These are phyloP conservation scores for Cladorhizidae sp. DNA, from an alignment of 37 sponge, comb jelly and placozoan species.

Conservation along the genomic window DNA sequence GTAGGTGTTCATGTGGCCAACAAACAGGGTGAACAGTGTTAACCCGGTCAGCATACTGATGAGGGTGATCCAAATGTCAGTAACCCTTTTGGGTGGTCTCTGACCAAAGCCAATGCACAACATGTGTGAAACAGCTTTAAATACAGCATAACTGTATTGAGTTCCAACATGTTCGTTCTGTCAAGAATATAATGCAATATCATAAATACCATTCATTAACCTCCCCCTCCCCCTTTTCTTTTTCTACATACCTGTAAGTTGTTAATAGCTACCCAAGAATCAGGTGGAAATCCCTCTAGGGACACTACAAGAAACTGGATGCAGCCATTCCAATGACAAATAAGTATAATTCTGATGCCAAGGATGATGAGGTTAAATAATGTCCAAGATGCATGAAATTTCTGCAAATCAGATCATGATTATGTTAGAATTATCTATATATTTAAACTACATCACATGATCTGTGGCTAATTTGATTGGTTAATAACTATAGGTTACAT, in stretches of 20 bases:
- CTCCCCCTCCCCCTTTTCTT: too few species aligned
- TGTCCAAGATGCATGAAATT: not conserved
- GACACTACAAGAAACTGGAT: constrained; percentile 69
- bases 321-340: constrained; percentile 80
- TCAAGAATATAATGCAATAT: too few species aligned
- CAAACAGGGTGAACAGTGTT: constrained; percentile 73
- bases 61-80: constrained; percentile 72
- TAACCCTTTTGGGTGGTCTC: constrained; percentile 62
- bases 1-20: constrained; percentile 72
- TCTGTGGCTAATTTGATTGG: too few species aligned
- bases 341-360: constrained; percentile 44
- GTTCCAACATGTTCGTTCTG: constrained; percentile 52
- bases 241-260: constrained; percentile 56
- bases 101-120: constrained; percentile 80
- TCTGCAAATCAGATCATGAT: constrained; percentile 21
- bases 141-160: constrained; percentile 68
- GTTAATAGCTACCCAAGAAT: constrained; percentile 70
- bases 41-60: constrained; percentile 77
- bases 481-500: too few species aligned
- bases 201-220: too few species aligned
- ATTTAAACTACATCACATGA: not conserved
- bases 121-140: constrained; percentile 79
- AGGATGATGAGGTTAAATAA: constrained; percentile 33
- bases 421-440: too few species aligned
- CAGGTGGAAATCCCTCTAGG: constrained; percentile 57